These are phyloP conservation scores for Mobula birostris DNA, from an alignment of 2,113 vertebrate genomes.

Conservation along the genomic window DNA sequence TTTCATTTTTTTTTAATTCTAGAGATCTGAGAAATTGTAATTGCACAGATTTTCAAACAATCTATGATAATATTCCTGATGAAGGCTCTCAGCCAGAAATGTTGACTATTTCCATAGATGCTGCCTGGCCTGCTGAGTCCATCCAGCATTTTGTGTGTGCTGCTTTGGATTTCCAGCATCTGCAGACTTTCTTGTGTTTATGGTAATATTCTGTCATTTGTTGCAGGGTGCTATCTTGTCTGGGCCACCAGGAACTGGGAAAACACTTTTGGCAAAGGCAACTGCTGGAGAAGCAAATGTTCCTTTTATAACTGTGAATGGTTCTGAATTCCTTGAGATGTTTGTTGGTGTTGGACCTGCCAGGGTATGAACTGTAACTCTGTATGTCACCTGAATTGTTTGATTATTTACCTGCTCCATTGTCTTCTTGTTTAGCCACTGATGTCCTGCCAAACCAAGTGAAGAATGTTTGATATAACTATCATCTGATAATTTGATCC, in stretches of 20 bases:
- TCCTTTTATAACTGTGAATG: constrained; percentile 59
- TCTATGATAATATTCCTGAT: neutral
- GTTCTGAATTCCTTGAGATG: constrained; percentile 61
- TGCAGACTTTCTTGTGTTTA: no score
- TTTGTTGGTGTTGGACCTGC: constrained; percentile 59
- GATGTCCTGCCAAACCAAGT: neutral
- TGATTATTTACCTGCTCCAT: neutral
- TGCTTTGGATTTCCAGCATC: no score
- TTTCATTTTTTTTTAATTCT: neutral
- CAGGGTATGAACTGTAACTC: constrained; percentile 47
- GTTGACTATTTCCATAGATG: no score
- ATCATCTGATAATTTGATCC: neutral
- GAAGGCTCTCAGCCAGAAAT: no score
- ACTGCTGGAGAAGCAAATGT: constrained; percentile 58
- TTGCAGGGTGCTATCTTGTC: constrained; percentile 57
- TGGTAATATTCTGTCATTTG: neutral
- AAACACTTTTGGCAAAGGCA: constrained; percentile 56
- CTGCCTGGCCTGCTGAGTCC: no score
- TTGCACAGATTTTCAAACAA: neutral
- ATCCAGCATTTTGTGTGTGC: no score
- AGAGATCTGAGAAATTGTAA: neutral
- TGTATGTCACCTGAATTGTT: neutral
- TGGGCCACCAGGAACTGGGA: constrained; percentile 59
- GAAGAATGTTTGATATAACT: neutral
- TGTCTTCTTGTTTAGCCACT: neutral